Conservation (phyloP, 2,888 invertebrate genomes). For the Deroplatys truncata region DNA sequence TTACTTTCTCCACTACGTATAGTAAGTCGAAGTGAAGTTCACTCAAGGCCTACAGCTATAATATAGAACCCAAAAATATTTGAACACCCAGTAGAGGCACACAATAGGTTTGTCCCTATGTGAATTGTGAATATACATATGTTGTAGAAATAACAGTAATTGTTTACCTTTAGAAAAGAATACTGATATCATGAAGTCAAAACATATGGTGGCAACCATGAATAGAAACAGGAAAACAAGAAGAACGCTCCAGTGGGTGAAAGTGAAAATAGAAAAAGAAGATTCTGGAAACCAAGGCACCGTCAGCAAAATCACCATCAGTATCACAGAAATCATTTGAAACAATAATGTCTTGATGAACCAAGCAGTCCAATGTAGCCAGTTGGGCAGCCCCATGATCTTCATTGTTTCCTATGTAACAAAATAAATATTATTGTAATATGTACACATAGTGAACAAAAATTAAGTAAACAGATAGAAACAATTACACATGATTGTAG, state of each 20-base stretch:
- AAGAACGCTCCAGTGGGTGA: slow-evolving; percentile 61
- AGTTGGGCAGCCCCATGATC: slow-evolving; percentile 82
- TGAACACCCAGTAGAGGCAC: too few species aligned
- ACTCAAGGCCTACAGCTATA: too few species aligned
- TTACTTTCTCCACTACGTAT: too few species aligned
- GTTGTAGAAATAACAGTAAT: too few species aligned
- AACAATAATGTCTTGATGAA: slow-evolving; percentile 72
- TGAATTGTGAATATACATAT: too few species aligned
- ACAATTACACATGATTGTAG: not conserved
- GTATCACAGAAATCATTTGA: slow-evolving; percentile 52
- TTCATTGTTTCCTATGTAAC: slow-evolving; percentile 77
- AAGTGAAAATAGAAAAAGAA: slow-evolving; percentile 62
- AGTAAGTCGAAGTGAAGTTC: too few species aligned
- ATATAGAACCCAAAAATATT: too few species aligned
- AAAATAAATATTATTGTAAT: not conserved
- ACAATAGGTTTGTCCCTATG: too few species aligned
- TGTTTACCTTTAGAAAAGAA: slow-evolving; percentile 73
- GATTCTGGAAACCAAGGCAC: slow-evolving; percentile 51
- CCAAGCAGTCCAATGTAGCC: slow-evolving; percentile 85
- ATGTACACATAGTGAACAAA: not conserved
- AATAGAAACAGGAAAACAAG: slow-evolving; percentile 70
- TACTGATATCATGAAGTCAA: slow-evolving; percentile 75
- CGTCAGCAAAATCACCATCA: slow-evolving; percentile 39
- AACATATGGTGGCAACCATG: slow-evolving; percentile 64
- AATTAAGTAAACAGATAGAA: not conserved